Conservation (phyloP, 2,888 invertebrate species). For the Lampropteryx suffumata region DNA sequence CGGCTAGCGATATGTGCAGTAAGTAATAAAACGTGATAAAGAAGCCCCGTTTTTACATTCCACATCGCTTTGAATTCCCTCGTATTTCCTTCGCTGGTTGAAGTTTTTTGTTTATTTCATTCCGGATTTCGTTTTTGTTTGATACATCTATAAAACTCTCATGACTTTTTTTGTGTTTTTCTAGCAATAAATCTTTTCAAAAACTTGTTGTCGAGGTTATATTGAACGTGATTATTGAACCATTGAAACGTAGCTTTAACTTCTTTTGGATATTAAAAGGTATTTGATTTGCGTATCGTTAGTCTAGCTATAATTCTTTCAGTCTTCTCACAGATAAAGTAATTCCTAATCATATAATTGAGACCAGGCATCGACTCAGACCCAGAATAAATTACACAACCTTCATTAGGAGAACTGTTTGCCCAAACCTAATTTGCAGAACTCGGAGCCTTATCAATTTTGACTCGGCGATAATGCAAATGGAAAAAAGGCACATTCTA, state of each 20-base stretch:
- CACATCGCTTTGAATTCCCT: slow-evolving; percentile 12
- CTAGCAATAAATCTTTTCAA: too few relatives aligned
- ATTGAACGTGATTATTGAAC: too few relatives aligned
- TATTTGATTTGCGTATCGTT: too few relatives aligned
- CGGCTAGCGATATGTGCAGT: slow-evolving; percentile 31
- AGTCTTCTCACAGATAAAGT: slow-evolving; percentile 8
- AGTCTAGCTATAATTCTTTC: neutral
- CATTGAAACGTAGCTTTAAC: too few relatives aligned
- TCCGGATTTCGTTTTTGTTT: neutral
- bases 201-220: too few relatives aligned
- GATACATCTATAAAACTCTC: neutral
- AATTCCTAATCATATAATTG: slow-evolving; percentile 25
- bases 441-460: slow-evolving; percentile 44
- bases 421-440: slow-evolving; percentile 35
- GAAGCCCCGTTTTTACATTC: slow-evolving; percentile 9
- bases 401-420: slow-evolving; percentile 26
- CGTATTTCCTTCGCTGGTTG: neutral
- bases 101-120: slow-evolving; percentile 9
- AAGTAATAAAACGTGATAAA: slow-evolving; percentile 23
- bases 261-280: too few relatives aligned
- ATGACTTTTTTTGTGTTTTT: too few relatives aligned
- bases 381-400: slow-evolving; percentile 19
- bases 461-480: slow-evolving; percentile 53
- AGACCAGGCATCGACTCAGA: slow-evolving; percentile 12
- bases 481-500: slow-evolving; percentile 59